phyloP scores from a whole-genome alignment of 2,888 invertebrate genomes.

The Trichopria drosophilae region DNA sequence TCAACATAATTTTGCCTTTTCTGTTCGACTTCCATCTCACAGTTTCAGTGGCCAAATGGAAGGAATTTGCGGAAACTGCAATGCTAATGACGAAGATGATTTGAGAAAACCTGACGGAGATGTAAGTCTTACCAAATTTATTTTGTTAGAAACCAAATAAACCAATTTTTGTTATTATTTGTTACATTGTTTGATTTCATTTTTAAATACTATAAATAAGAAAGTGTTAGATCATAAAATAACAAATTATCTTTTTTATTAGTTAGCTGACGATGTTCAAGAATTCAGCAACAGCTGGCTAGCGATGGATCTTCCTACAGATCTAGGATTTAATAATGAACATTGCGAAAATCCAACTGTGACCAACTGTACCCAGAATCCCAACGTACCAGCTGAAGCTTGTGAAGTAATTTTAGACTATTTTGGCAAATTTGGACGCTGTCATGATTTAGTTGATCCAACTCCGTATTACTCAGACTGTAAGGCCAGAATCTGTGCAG shows the following conservation, averaged over 20 bases:
- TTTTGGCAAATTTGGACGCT: constrained; percentile 67
- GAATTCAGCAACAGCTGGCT: constrained; percentile 65
- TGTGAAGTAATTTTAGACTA: constrained; percentile 68
- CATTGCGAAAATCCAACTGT: no score
- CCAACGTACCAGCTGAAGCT: constrained; percentile 63
- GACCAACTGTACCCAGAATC: no score
- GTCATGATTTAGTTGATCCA: constrained; percentile 75
- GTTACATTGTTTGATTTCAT: neutral
- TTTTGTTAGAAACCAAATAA: constrained; percentile 7
- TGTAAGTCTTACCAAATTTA: constrained; percentile 24
- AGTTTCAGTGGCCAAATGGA: constrained; percentile 73
- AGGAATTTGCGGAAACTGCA: constrained; percentile 80
- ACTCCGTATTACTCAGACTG: constrained; percentile 70
- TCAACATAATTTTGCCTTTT: constrained; percentile 53
- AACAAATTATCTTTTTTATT: constrained; percentile 8
- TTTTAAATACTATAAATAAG: neutral
- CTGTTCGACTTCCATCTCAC: constrained; percentile 71
- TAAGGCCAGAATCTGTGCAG: constrained; percentile 68
- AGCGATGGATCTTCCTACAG: constrained; percentile 38
- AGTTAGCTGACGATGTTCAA: constrained; percentile 61
- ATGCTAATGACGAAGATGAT: constrained; percentile 64
- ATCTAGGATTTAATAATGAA: constrained; percentile 29
- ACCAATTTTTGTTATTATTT: neutral
- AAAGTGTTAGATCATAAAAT: neutral
- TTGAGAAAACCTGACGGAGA: constrained; percentile 64